These are phyloP conservation scores for Lepidochrysops patricia DNA, from an alignment of 2,888 invertebrate species.

Conservation along the genomic window DNA sequence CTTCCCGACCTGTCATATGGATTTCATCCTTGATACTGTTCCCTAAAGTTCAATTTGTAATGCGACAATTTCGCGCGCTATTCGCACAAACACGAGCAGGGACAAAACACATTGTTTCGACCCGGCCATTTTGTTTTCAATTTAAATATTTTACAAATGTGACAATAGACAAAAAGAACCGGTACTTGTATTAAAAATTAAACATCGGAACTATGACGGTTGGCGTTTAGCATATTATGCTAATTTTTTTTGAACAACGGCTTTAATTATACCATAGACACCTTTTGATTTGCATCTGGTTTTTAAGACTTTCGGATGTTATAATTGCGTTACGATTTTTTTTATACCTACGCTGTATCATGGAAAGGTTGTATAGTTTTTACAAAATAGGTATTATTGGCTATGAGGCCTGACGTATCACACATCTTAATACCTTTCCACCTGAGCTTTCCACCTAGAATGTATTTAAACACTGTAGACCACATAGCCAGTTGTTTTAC, in stretches of 20 bases:
- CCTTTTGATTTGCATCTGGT: constrained; percentile 2
- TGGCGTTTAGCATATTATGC: constrained; percentile 66
- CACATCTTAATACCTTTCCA: too few relatives aligned
- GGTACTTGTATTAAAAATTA: constrained; percentile 73
- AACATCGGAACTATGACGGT: constrained; percentile 72
- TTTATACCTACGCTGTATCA: too few relatives aligned
- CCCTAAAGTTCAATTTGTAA: constrained; percentile 23
- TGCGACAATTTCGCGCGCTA: constrained; percentile 25
- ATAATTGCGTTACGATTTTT: neutral
- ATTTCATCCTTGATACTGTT: neutral
- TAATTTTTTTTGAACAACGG: constrained; percentile 20
- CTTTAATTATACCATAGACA: constrained; percentile 7
- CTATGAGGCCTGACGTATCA: too few relatives aligned
- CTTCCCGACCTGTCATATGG: constrained; percentile 17
- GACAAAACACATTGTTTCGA: constrained; percentile 65
- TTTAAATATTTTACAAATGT: constrained; percentile 69
- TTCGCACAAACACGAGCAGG: constrained; percentile 32
- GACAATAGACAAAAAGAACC: constrained; percentile 66
- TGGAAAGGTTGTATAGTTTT: too few relatives aligned
- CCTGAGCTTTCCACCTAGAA: too few relatives aligned
- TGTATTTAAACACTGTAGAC: too few relatives aligned
- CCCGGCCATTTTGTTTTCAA: constrained; percentile 64
- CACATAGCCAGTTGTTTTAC: too few relatives aligned
- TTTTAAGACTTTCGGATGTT: neutral
- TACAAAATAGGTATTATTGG: too few relatives aligned